A percentile compares a stretch with the other conserved stretches of the same genome.
These are phyloP conservation scores for Brachionus paranguensis DNA, from an alignment of 1,140 invertebrate genomes.

Conservation along the genomic window DNA sequence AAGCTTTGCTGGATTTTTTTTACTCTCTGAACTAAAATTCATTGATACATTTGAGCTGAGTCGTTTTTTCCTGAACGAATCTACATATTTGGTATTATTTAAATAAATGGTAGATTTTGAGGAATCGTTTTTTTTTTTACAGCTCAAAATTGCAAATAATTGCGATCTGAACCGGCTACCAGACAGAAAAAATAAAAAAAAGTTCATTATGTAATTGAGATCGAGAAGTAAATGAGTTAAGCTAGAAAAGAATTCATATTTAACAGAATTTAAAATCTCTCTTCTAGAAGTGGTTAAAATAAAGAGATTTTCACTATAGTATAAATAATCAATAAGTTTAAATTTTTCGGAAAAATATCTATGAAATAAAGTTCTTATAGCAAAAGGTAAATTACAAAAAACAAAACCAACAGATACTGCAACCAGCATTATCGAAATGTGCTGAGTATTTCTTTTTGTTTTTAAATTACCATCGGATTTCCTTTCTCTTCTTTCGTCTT, in stretches of 20 bases:
- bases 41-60: neutral
- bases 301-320: conserved; percentile 20
- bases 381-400: conserved; percentile 33
- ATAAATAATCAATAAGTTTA: conserved; percentile 25
- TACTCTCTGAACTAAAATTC: neutral
- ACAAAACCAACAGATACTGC: conserved; percentile 11
- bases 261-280: conserved; percentile 10
- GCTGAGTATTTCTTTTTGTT: neutral
- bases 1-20: neutral
- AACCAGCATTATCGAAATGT: conserved; percentile 35
- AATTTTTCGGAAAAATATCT: conserved; percentile 23
- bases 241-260: conserved; percentile 35
- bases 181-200: conserved; percentile 36
- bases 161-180: conserved; percentile 22
- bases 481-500: neutral
- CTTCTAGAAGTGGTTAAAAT: neutral
- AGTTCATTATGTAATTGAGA: conserved; percentile 31
- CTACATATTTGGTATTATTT: neutral
- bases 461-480: neutral
- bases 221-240: conserved; percentile 32
- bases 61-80: neutral
- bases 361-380: conserved; percentile 29
- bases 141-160: neutral
- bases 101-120: neutral
- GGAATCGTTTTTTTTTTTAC: neutral